Evolutionary conservation across 2,113 vertebrate genomes (phyloP), one percentile per base, ranked within the genome.

Genomic region (Xiphophorus couchianus): DNA sequence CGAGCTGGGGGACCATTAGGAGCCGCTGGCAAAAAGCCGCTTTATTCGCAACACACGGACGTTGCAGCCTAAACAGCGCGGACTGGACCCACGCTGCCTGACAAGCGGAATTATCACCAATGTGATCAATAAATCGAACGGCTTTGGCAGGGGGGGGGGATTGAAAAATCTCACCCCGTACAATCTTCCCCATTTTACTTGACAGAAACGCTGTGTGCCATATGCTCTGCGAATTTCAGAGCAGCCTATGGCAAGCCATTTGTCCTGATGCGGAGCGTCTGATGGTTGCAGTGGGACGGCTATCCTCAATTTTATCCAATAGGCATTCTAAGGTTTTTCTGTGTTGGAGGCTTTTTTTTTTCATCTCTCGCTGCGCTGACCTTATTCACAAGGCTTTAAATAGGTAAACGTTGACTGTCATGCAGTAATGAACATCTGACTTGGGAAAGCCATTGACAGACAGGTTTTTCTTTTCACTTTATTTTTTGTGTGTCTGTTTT

Each of bases 211-310:
- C 77, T 66, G 76, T 66, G 51, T 71, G 80, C 76, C 81, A 76
- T 76, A 83, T 75, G 86, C 81, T 81, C 54, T 84, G 78, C 60
- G 71, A 62, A 78, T 76, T 80, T 76, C 61, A 74, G 71, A 78
- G 83, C 72, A 86, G 80, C 78, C 85, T 73, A 77, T 86, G 84
- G 79, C 89, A 84, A 78, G 12, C 62, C 71, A 68, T 68, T 77
- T 62, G 85, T 83, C 76, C 91, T 80, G 87, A 74, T 87, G 84
- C 87, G 83, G 83, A 80, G 86, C 82, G 73, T 78, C 84, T 85
- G 89, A 90, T 78, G 82, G 84, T 85, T 81, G 77, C 87, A 71
- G 84, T 81, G 86, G 89, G 84, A 90, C 86, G 89, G 87, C 85
- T 84, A 76, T 83, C 81, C 84, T 88, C 81, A 68, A 88, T 86